A percentile compares a stretch with the other conserved stretches of the same genome.
These are phyloP conservation scores for Cygnus olor DNA, from an alignment of 2,797 vertebrate genomes.

Conservation along the genomic window DNA sequence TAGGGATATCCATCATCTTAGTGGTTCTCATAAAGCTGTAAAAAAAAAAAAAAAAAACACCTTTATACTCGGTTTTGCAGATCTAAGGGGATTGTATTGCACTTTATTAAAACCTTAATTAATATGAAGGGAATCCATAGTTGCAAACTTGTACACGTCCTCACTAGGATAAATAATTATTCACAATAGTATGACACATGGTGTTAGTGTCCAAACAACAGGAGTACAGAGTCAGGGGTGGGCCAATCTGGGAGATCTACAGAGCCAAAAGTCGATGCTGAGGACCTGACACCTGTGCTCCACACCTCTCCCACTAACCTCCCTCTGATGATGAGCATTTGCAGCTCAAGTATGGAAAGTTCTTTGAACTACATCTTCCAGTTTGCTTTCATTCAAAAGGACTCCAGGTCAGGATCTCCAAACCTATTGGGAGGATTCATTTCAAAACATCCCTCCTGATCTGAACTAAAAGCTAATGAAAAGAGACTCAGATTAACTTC, in stretches of 20 bases:
- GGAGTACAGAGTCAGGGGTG: background rate
- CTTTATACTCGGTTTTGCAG: background rate
- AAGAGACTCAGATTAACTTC: background rate
- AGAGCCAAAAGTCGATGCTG: background rate
- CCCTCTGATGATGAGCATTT: background rate
- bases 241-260: no score
- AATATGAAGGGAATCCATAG: background rate
- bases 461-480: background rate
- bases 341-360: rapidly evolving
- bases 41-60: background rate
- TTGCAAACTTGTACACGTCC: background rate
- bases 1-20: background rate
- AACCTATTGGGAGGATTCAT: background rate
- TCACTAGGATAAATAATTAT: background rate
- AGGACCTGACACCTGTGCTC: background rate
- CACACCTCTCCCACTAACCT: background rate
- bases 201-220: no score
- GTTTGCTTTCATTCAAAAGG: background rate
- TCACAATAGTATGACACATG: background rate
- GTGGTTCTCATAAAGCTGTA: background rate
- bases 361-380: background rate
- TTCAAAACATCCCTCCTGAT: background rate
- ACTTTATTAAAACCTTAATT: background rate
- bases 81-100: background rate
- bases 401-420: background rate